Evolutionary conservation across 2,113 vertebrate genomes (phyloP), one percentile per base, ranked within the genome.

Genomic region (Paraplagusia blochii): DNA sequence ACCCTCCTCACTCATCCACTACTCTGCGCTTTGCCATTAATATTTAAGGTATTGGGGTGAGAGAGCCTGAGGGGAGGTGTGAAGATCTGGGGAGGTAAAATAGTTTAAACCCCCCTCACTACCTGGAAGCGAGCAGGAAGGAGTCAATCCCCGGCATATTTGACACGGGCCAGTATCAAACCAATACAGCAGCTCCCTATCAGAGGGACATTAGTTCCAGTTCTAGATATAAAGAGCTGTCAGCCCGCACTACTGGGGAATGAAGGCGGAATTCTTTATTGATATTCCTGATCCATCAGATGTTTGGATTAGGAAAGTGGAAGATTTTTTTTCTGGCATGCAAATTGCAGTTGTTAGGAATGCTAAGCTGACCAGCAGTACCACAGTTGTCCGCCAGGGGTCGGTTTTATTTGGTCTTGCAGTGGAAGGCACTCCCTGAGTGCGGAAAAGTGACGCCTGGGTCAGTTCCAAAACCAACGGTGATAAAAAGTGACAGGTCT

Each of bases 31-130:
- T 86, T 73, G 62, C 69, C 73, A 88, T 89, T 85, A 90, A 90
- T 90, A 89, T 89, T 88, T 87, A 83, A 89, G 73, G 61, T 66
- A 69, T 51, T 14, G 68, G 76, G 81, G 84, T 83, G 82, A 88
- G 80, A 86, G 69, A 83, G 81, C 84, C 81, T 69, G 67, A 80
- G 83, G 79, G 76, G 82, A 81, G 78, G 82, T 78, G 80, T 81
- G 82, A 76, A 84, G 82, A 86, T 86, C 85, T 76, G 53, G 69
- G 66, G 62, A 77, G 74, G 81, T 83, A 83, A 88, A 89, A 83
- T 74, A 81, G 81, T 84, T 79, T 81, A 81, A 86, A 87, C 86
- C 76, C 81, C 69, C 63, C 48, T 73, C 60, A 69, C 76, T 81
- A 82, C 71, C 77, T 71, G 63, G 63, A 40, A 79, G 76, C 72